phyloP scores from a whole-genome alignment of 2,888 invertebrate genomes.

The Hyles lineata region DNA sequence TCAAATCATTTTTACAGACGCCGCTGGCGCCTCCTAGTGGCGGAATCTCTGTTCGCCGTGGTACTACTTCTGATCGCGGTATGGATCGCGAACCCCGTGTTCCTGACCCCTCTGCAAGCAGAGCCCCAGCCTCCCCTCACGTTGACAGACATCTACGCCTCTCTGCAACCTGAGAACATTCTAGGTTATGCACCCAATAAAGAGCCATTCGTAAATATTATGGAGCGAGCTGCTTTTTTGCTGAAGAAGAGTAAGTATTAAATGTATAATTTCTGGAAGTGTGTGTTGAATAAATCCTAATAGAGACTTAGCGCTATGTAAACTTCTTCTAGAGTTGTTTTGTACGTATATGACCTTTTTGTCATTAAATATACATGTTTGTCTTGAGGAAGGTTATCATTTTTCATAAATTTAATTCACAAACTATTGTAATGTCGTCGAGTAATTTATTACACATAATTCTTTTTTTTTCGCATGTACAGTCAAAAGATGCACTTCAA shows the following conservation, averaged over 20 bases:
- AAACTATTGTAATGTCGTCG: too few relatives aligned
- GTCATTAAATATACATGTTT: too few relatives aligned
- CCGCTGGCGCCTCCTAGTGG: slow-evolving; percentile 60
- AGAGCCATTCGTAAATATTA: slow-evolving; percentile 52
- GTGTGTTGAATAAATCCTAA: neutral
- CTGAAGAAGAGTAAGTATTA: slow-evolving; percentile 54
- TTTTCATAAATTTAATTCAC: too few relatives aligned
- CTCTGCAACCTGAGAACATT: slow-evolving; percentile 51
- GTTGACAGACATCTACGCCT: slow-evolving; percentile 50
- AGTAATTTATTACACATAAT: too few relatives aligned
- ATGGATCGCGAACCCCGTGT: slow-evolving; percentile 67
- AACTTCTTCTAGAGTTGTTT: too few relatives aligned
- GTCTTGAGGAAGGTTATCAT: too few relatives aligned
- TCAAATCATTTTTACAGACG: slow-evolving; percentile 49
- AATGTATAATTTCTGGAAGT: neutral
- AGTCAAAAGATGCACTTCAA: too few relatives aligned
- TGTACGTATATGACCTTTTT: too few relatives aligned
- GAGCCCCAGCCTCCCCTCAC: slow-evolving; percentile 58
- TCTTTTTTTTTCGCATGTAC: too few relatives aligned
- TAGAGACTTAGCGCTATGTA: too few relatives aligned
- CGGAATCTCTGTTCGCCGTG: slow-evolving; percentile 57
- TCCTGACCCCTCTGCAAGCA: slow-evolving; percentile 65
- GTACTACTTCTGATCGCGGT: slow-evolving; percentile 56
- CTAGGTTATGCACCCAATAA: slow-evolving; percentile 65
- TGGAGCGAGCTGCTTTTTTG: slow-evolving; percentile 53